Evolutionary conservation across 2,888 invertebrate genomes (phyloP).

Genomic region (Epinotia bilunana): DNA sequence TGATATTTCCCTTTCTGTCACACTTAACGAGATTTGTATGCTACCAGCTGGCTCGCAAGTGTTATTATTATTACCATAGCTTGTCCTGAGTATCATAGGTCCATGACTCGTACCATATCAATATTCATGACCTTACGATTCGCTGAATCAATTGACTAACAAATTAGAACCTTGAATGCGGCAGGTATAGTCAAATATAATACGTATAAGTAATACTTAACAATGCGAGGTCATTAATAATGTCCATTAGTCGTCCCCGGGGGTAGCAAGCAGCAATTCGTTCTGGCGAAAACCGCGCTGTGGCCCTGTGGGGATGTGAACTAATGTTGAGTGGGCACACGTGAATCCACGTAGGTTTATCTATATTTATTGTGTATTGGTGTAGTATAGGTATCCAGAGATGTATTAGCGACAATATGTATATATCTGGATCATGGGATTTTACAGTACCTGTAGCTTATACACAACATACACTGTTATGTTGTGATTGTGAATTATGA

Average conservation of each 20-base stretch:
- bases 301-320: slow-evolving; percentile 47
- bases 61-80: too few relatives aligned
- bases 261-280: slow-evolving; percentile 50
- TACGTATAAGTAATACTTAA: slow-evolving; percentile 15
- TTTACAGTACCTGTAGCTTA: too few relatives aligned
- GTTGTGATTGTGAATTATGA: too few relatives aligned
- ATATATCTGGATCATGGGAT: too few relatives aligned
- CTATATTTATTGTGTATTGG: not conserved
- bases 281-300: slow-evolving; percentile 47
- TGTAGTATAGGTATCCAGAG: not conserved
- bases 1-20: too few relatives aligned
- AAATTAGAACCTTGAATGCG: slow-evolving; percentile 7
- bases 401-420: too few relatives aligned
- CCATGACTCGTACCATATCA: not conserved
- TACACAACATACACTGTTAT: too few relatives aligned
- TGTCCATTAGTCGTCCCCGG: slow-evolving; percentile 42
- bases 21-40: too few relatives aligned
- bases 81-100: too few relatives aligned
- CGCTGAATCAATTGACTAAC: slow-evolving; percentile 3
- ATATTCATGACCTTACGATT: slow-evolving; percentile 2
- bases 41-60: too few relatives aligned
- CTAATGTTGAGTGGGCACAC: slow-evolving; percentile 38
- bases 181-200: not conserved
- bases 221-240: slow-evolving; percentile 40
- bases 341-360: not conserved